Base-by-base conservation (phyloP, 2,888 invertebrate species). In the Rhamphomyia laevipes region DNA sequence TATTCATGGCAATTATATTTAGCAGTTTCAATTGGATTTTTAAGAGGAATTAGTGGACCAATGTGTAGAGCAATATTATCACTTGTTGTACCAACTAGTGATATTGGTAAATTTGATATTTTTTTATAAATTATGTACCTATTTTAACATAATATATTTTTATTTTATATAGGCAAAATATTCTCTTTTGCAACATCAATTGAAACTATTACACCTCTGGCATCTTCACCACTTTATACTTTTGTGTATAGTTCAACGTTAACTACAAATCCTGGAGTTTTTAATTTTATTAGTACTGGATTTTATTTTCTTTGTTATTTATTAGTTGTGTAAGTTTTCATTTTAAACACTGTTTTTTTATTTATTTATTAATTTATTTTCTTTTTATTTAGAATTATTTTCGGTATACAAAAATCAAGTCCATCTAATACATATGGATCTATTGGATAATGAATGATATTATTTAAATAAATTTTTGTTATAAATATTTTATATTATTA, bases 171-270 rank as follows among this genome's bases (percentile, higher is more conserved):
- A 68, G 81, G 81, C 4, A 82, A 82, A 68, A 75, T 84, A 23
- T 85, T 84, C 61, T 77, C 85, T 0, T 67, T 85, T 46, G 76
- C 81, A 60, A 76, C 81, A 30, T 75, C 79, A 4, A 60, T 82
- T 23, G 85, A 85, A 67, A 78, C 81, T 15, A 57, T 78, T 41
- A 73, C 77, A 18, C 81, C 81, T 1, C 68, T 85, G 46, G 58
- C 78, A 3, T 74, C 81, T 1, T 74, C 81, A 2, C 73, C 82
- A 1, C 54, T 84, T 1, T 86, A 80, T 63, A 80, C 78, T 27
- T 62, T 76, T 1, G 64, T 86, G 17, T 87, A 86, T 59, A 73
- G 75, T 45, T 59, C 61, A 7, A 81, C 82, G 0, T 63, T 82
- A 27, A 57, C 64, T 1, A 68, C 63, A 1, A 75, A 77, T 60